Percentiles rank a stretch among this genome's conserved stretches.
Conservation (phyloP, 2,888 invertebrate species). For the Bruchidius siliquastri region DNA sequence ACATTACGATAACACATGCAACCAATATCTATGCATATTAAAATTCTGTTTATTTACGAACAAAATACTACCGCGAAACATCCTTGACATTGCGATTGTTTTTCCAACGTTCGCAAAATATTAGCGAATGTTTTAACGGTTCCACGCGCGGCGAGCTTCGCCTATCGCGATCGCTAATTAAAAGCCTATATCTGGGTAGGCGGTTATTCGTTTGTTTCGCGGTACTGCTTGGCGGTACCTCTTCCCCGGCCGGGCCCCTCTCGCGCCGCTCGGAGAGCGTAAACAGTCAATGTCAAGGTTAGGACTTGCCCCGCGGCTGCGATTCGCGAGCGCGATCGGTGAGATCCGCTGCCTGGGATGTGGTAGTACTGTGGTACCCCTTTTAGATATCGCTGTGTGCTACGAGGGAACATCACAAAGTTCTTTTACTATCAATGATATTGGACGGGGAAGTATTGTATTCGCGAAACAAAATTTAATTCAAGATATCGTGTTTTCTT, state of each 20-base stretch:
- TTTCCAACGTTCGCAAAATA: not conserved
- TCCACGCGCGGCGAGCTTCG: not conserved
- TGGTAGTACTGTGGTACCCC: not conserved
- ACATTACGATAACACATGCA: no score
- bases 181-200: not conserved
- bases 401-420: not conserved
- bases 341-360: not conserved
- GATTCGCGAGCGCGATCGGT: not conserved
- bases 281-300: slow-evolving; percentile 39
- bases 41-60: not conserved
- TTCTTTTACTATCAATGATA: not conserved
- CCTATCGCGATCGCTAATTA: not conserved
- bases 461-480: no score
- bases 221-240: not conserved
- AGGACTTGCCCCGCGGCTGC: slow-evolving; percentile 32
- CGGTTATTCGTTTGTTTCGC: not conserved
- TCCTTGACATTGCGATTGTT: not conserved
- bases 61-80: not conserved
- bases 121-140: not conserved
- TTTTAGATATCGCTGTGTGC: not conserved
- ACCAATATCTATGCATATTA: no score
- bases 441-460: no score
- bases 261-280: slow-evolving; percentile 28
- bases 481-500: no score
- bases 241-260: slow-evolving; percentile 33